Evolutionary conservation across 2,113 vertebrate species (phyloP).

Genomic region (Zosterops japonicus): DNA sequence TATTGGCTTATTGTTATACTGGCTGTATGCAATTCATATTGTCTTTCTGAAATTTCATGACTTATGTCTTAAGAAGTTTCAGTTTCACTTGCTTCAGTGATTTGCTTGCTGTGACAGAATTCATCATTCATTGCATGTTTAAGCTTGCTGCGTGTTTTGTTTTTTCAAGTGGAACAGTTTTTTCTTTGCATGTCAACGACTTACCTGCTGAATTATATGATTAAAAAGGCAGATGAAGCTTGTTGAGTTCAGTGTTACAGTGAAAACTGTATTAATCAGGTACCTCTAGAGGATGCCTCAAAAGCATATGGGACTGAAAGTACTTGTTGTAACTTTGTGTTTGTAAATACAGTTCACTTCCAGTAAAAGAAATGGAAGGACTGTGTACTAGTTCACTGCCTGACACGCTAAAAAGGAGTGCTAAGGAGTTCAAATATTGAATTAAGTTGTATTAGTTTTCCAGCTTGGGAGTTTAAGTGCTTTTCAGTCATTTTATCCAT

Average conservation of each 20-base stretch:
- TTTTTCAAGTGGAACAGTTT: background rate
- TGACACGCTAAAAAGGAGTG: background rate
- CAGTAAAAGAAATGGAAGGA: background rate
- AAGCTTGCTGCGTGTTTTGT: conserved; percentile 51
- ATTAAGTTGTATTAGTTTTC: background rate
- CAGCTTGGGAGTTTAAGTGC: background rate
- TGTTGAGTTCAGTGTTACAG: background rate
- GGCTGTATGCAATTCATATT: conserved; percentile 31
- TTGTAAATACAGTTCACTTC: background rate
- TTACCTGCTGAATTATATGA: conserved; percentile 13
- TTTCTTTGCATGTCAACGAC: conserved; percentile 36
- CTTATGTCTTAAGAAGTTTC: conserved; percentile 64
- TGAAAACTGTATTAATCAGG: conserved; percentile 27
- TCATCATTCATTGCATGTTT: conserved; percentile 65
- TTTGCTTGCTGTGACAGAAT: conserved; percentile 58
- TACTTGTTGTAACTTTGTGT: background rate
- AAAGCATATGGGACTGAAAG: background rate
- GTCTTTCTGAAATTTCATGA: conserved; percentile 51
- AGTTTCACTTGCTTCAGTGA: conserved; percentile 66
- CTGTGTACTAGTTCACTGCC: background rate
- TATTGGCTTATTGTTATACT: background rate
- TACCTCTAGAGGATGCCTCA: background rate
- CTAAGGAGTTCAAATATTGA: background rate
- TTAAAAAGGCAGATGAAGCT: conserved; percentile 14
- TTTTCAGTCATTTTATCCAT: background rate